Base-by-base conservation (phyloP, 2,797 vertebrate species). In the Myiothlypis coronata region DNA sequence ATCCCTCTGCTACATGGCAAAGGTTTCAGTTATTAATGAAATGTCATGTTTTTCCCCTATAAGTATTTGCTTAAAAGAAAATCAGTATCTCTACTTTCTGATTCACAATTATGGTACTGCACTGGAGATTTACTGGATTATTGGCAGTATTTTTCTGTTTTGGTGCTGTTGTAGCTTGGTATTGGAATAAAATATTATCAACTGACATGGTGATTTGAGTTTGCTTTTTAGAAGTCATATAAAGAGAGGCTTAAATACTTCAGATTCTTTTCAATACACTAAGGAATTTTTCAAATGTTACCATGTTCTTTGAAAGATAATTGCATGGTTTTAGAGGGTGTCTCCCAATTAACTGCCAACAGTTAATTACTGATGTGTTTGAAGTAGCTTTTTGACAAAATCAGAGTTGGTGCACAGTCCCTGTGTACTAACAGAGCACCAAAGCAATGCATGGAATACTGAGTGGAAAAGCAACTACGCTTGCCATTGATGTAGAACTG, bases 401-500 rank as follows among this genome's bases (percentile, higher is more conserved):
- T 94, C 77, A 65, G 80, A 78, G 83, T 92, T 90, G 83, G 96
- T 94, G 63, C 95, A 90, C 89, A 84, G 77, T 79, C 52, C 49
- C 87, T 91, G 87, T 97, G 97, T 93, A 30, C 97, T 98, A 97
- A 98, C 97, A 83, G 72, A 90, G 96, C 97, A 84, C 95, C 97
- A 81, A 76, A 96, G 95, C 90, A 88, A 85, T 98, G 98, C 99
- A 98, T 99, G 98, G 93, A 91, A 68, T 75, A 89, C 94, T n/a
- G 85, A 98, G 90, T 96, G 96, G 96, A 97, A 98, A 97, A 95
- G 74, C 95, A 97, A 94, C 97, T 98, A 99, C 98, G 98, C 99
- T 99, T 99, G 98, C 98, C 99, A 98, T 99, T 99, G 99, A 99
- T 97, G 94, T 61, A 97, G 95, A 98, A 98, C 99, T 99, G 98